Evolutionary conservation across 2,113 vertebrate genomes (phyloP), one percentile per base, ranked within the genome.

Genomic region (Colaptes auratus): DNA sequence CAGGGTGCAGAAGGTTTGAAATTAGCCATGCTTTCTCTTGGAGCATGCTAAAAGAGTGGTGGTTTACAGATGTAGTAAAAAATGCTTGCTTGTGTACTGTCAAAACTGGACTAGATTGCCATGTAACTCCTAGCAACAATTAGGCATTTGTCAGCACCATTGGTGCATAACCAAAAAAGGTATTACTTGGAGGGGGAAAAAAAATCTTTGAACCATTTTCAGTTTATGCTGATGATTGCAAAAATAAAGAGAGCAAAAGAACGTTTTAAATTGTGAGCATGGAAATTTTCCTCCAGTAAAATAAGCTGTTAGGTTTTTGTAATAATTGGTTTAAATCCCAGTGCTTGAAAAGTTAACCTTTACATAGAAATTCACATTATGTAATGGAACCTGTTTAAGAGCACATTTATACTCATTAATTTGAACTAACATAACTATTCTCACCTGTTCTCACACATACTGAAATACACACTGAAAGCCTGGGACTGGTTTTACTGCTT

Each of bases 101-200:
- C 50, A 80, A 69, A 91, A 87, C 73, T 52, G 56, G 56, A 56
- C 42, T 85, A 80, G 69, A 82, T 27, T 82, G 75, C 56, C 21
- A 48, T 82, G 84, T 65, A 71, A 50, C 35, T 93, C 5, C 60
- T 94, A 78, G 56, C 63, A 93, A 63, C 82, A 64, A 66, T 14
- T 69, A 52, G 20, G 3, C 56, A 59, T 79, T 86, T 85, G 55
- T 84, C 63, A 92, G 78, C 65, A 89, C 31, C 18, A 14, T n/a
- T 72, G 35, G 52, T 82, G 77, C 63, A 31, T 72, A 78, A 90
- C 86, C 80, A 81, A 95, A 91, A 94, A 85, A 93, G 55, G 65
- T 52, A 88, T 65, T 79, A 84, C 39, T 61, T 55, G 17, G 23
- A 36, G 33, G 18, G 21, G 18, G 23, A 42, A 88, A 56, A 39